phyloP scores from a whole-genome alignment of 1,140 invertebrate species.

The Zophobas atratus region DNA sequence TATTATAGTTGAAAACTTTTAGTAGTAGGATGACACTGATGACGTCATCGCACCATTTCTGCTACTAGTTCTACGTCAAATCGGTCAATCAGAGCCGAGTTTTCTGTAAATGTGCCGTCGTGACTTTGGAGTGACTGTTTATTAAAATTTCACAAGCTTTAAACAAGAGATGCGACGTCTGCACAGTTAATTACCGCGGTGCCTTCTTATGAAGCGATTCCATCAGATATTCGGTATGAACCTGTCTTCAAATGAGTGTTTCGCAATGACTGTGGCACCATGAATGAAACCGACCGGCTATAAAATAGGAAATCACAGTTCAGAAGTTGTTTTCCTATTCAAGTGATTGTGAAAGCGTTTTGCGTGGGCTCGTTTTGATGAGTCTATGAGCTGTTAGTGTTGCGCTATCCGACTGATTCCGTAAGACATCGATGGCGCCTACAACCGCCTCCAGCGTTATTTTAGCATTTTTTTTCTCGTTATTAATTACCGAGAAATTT shows the following conservation, averaged over 20 bases:
- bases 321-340: constrained; percentile 51
- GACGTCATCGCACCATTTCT: no score
- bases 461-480: constrained; percentile 29
- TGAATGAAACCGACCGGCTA: constrained; percentile 43
- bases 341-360: constrained; percentile 47
- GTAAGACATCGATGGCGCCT: constrained; percentile 46
- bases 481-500: no score
- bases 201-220: constrained; percentile 26
- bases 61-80: no score
- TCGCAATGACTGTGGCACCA: constrained; percentile 16
- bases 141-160: no score
- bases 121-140: no score
- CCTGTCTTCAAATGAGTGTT: constrained; percentile 42
- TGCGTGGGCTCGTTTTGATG: constrained; percentile 46
- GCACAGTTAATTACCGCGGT: background rate
- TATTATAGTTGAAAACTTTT: no score
- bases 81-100: no score
- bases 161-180: no score
- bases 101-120: no score
- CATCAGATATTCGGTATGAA: constrained; percentile 40
- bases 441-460: constrained; percentile 18
- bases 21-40: no score
- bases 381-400: constrained; percentile 49
- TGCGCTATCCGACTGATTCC: constrained; percentile 41
- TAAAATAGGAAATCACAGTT: constrained; percentile 47